Evolutionary conservation across 1,140 invertebrate genomes (phyloP), one percentile per base, ranked within the genome.

Genomic region (Formica selysi): DNA sequence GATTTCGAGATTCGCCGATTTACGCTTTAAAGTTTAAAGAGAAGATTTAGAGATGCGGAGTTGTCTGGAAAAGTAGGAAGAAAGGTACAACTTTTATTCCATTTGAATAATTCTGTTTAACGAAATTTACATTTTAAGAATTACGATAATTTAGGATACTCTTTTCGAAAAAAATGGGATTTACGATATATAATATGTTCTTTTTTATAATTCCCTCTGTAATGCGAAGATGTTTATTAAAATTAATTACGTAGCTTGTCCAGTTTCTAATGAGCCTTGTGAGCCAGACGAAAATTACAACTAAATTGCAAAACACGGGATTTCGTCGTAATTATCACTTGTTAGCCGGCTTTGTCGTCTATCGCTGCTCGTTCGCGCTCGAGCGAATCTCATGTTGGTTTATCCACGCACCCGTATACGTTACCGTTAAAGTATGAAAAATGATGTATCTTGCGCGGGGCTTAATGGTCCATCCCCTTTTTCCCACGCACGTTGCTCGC

Each of bases 341-440:
- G 59, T 78, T 78, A 22, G 13, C 59, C 36, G 22, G 16, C 57
- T 0, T 26, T 62, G 51, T 48, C 38, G 44, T 44, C 64, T 78
- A 78, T 78, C 29, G 32, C 10, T 32, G 26, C 38, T 62, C 57
- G 57, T 36, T 76, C 57, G 36, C 57, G 36, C 54, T 26, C 57
- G 26, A 64, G 38, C 38, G 76, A 65, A 65, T 78, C 38, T 78
- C 59, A 51, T 61, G 65, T 73, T 41, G 51, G 22, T 73, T 73
- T 71, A 71, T 71, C 41, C 71, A 61, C 70, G 54, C 44, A 51
- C 54, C 32, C 80, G 70, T 61, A 61, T 83, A 44, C 80, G 48
- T 64, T 78, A 51, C 26, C 36, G 76, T 68, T 80, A 70, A 80
- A 80, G 76, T 70, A 83, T 83, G 80, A 83, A 83, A 83, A 83